phyloP scores from a whole-genome alignment of 1,140 invertebrate genomes.

The Oryzaephilus surinamensis region DNA sequence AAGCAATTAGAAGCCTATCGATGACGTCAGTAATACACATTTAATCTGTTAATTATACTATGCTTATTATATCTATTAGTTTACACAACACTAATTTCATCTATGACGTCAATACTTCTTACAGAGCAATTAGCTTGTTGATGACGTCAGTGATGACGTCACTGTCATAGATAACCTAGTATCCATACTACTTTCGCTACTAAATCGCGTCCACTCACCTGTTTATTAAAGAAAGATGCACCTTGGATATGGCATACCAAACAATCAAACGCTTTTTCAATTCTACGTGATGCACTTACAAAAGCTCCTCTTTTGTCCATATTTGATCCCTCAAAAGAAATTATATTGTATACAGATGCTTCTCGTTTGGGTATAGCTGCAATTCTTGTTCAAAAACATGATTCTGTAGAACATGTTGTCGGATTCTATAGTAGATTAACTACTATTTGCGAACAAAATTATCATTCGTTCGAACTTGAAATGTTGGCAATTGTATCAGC shows the following conservation, averaged over 20 bases:
- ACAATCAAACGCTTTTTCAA: conserved; percentile 20
- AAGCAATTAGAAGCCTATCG: too few relatives aligned
- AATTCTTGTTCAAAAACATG: conserved; percentile 16
- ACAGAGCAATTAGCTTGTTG: too few relatives aligned
- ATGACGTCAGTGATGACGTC: too few relatives aligned
- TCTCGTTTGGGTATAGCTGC: conserved; percentile 19
- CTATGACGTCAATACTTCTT: too few relatives aligned
- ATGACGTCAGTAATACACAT: too few relatives aligned
- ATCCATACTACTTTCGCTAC: conserved; percentile 25
- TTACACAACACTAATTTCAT: too few relatives aligned
- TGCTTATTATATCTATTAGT: too few relatives aligned
- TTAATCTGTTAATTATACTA: too few relatives aligned
- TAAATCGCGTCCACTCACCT: conserved; percentile 23
- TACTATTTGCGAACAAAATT: conserved; percentile 19
- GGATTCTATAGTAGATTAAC: conserved; percentile 24
- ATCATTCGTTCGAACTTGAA: conserved; percentile 26
- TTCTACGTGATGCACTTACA: conserved; percentile 12
- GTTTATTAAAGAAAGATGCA: conserved; percentile 25
- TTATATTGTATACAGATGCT: conserved; percentile 28
- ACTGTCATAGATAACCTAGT: too few relatives aligned
- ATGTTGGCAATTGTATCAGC: conserved; percentile 20
- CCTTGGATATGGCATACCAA: conserved; percentile 23
- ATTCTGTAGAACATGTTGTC: conserved; percentile 21
- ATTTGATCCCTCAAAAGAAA: conserved; percentile 20
- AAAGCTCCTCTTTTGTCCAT: conserved; percentile 18